Base-by-base conservation (phyloP, 2,797 vertebrate genomes). In the Allobates femoralis region DNA sequence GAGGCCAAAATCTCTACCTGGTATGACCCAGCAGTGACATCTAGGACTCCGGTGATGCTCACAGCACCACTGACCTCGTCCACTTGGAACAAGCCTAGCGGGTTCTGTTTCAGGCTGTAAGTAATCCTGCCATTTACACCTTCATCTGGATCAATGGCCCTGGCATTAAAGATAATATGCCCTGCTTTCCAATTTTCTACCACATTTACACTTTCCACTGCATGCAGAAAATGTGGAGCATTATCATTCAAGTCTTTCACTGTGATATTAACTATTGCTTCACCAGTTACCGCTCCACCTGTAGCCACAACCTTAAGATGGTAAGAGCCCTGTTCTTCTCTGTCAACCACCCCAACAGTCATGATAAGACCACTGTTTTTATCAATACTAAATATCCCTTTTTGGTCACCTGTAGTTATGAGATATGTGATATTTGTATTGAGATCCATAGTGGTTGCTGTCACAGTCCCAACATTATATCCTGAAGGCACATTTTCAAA, bases 231-330 rank as follows among this genome's bases (percentile, higher is more conserved):
- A 86, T 94, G 96, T 2, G 98, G 98, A 2, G 97, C 95, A 11
- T 99, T 99, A 90, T 99, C 98, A 88, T 99, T 99, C 87, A 99
- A 90, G 90, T 99, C 98, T 92, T 96, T 99, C 30, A 99, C 96
- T 0, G 97, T 99, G 90, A 99, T 95, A 89, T 99, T 99, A 46
- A 99, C 97, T 87, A 96, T 46, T 0, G 97, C 91, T 37, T 99
- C 97, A 1, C 98, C 98, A 10, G 97, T 97, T 90, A 99, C 94
- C 0, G 96, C 94, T 18, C 97, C 98, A 30, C 96, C 97, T 86
- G 96, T 96, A 81, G 98, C 98, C 3, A 99, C 96, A 19, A 99
- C 95, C 88, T 96, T 97, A 55, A 99, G 96, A 90, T 98, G 96
- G 91, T 99, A 99, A 92, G 97, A 98, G 0, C 93, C 95, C 80